Base-by-base conservation (phyloP, 2,888 invertebrate species). In the Cyclophora punctaria region DNA sequence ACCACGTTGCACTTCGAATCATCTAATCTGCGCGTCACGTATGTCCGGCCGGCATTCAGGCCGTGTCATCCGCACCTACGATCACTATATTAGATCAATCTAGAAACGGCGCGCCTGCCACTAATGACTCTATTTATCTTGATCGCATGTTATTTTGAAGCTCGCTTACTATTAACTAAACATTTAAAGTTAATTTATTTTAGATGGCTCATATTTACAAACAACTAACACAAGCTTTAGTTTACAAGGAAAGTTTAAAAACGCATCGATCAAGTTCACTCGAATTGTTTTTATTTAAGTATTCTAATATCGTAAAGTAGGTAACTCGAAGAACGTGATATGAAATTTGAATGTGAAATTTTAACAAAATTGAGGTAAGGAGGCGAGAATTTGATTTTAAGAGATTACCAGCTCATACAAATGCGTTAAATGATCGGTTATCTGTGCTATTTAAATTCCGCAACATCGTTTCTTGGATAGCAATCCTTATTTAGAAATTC, bases 11-110 rank as follows among this genome's bases (percentile, higher is more conserved):
- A 78, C 73, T 75, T 75, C 75, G 76, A 70, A 80, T 79, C 81
- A 75, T 68, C 78, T 79, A 81, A 83, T 82, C 77, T 73, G 83
- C 76, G 78, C 83, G 80, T 81, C 80, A 83, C 73, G 63, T 63
- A 58, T 63, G 57, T 62, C 59, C 62, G 58, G 64, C 57, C 62
- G 58, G 64, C 57, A 60, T 5, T 61, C 52, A 43, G 49, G 49
- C 40, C 42, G 45, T 49, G 47, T 47, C 35, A 57, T 44, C 33
- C 44, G 58, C 51, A 55, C 52, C 49, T 48, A 52, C 46, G 49
- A 47, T 51, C 44, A 59, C 37, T 37, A 37, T 37, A 37, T 37
- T 50, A n/a, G 40, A 40, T 49, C 34, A 44, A 44, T 44, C 44
- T 47, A 7, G 47, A 47, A 20, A 6, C 34, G 44, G 33, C 34